phyloP scores from a whole-genome alignment of 2,888 invertebrate species.

The Catocala sponsa region DNA sequence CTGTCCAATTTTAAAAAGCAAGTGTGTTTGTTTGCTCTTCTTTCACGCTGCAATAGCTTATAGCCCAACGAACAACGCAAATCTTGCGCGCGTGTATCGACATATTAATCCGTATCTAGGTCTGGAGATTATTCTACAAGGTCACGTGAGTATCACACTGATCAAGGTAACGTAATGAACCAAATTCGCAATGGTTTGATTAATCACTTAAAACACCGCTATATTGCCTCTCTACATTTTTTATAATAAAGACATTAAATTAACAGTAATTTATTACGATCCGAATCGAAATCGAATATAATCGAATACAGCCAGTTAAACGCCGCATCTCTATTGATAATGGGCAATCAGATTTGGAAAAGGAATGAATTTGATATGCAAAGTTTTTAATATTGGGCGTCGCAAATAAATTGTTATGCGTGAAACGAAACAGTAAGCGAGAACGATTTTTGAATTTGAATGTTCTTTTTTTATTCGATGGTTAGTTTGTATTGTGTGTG shows the following conservation, averaged over 20 bases:
- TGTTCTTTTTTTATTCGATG: conserved; percentile 1
- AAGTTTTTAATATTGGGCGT: conserved; percentile 60
- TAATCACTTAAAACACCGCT: no score
- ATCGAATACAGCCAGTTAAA: conserved; percentile 27
- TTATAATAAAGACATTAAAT: conserved; percentile 4
- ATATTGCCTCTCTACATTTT: not conserved
- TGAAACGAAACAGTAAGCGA: conserved; percentile 38
- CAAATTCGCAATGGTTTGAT: no score
- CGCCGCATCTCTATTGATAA: conserved; percentile 43
- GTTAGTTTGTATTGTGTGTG: not conserved
- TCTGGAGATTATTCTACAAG: no score
- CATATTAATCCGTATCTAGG: no score
- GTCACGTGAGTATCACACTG: no score
- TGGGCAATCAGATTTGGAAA: conserved; percentile 56
- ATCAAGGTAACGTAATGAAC: no score
- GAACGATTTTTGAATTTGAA: conserved; percentile 23
- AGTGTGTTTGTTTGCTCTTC: no score
- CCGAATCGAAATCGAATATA: conserved; percentile 25
- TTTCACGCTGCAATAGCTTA: no score
- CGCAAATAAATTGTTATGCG: conserved; percentile 58
- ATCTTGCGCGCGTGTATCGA: no score
- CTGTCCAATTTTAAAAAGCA: no score
- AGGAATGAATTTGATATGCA: conserved; percentile 56
- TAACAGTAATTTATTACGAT: conserved; percentile 23
- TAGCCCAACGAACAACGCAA: no score